Percentiles rank a stretch among this genome's conserved stretches.
phyloP scores from a whole-genome alignment of 2,888 invertebrate species.

The Sympetrum striolatum region DNA sequence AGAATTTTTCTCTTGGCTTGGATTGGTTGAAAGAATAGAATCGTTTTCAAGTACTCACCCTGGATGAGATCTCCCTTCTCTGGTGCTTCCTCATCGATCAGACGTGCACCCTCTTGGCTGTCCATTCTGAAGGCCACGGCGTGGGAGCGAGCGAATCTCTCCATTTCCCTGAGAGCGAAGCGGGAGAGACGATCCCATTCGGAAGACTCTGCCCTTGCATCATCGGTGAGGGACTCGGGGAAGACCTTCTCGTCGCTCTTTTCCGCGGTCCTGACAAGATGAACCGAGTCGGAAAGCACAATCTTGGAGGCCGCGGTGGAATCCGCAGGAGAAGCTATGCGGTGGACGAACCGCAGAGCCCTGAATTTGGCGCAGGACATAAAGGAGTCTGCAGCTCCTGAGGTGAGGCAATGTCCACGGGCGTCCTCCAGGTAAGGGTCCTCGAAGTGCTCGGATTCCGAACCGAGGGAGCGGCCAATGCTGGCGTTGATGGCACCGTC shows the following conservation, averaged over 20 bases:
- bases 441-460: slow-evolving; percentile 32
- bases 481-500: slow-evolving; percentile 52
- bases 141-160: slow-evolving; percentile 46
- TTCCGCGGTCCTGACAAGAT: slow-evolving; percentile 56
- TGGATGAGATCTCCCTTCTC: slow-evolving; percentile 19
- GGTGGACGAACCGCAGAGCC: slow-evolving; percentile 55
- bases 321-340: not conserved
- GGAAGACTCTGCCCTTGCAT: slow-evolving; percentile 46
- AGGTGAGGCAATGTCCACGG: slow-evolving; percentile 27
- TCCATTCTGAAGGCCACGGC: slow-evolving; percentile 44
- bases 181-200: slow-evolving; percentile 47
- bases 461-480: slow-evolving; percentile 48
- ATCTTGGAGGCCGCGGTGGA: slow-evolving; percentile 30
- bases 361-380: slow-evolving; percentile 57
- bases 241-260: slow-evolving; percentile 51
- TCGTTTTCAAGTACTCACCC: not conserved
- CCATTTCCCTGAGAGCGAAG: slow-evolving; percentile 46
- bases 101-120: slow-evolving; percentile 12
- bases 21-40: no score
- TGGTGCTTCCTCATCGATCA: slow-evolving; percentile 30
- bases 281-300: slow-evolving; percentile 53
- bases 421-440: slow-evolving; percentile 47
- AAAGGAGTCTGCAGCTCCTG: slow-evolving; percentile 45
- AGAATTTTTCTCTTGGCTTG: no score
- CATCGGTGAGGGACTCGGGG: slow-evolving; percentile 38